These are phyloP conservation scores for Psammodynastes pulverulentus DNA, from an alignment of 2,113 vertebrate genomes.

Conservation along the genomic window DNA sequence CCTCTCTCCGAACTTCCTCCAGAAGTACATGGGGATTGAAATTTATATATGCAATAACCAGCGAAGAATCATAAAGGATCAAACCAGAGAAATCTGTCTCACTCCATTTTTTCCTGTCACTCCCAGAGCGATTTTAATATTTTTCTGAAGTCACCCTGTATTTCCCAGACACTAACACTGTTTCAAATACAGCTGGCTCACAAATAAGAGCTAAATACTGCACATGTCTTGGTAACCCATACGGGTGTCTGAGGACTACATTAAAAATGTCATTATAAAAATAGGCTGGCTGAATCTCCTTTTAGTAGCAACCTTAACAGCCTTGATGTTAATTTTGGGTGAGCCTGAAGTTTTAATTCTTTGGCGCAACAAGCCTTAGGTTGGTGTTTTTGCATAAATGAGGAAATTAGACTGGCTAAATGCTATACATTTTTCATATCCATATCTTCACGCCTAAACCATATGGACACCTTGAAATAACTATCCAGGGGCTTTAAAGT, in stretches of 20 bases:
- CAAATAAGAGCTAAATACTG: slow-evolving; percentile 61
- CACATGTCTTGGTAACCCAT: slow-evolving; percentile 48
- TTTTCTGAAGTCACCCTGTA: slow-evolving; percentile 73
- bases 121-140: slow-evolving; percentile 82
- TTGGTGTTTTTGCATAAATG: background rate
- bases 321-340: slow-evolving; percentile 29
- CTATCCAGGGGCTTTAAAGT: background rate
- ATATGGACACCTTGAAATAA: background rate
- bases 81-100: slow-evolving; percentile 73
- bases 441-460: background rate
- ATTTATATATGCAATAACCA: slow-evolving; percentile 79
- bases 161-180: slow-evolving; percentile 75
- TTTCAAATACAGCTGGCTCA: slow-evolving; percentile 72
- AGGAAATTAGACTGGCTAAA: slow-evolving; percentile 43
- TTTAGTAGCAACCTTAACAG: slow-evolving; percentile 53
- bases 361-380: slow-evolving; percentile 37
- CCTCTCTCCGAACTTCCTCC: slow-evolving; percentile 29
- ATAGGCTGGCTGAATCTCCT: slow-evolving; percentile 44
- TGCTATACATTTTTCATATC: background rate
- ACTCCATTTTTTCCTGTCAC: slow-evolving; percentile 81
- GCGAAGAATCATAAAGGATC: slow-evolving; percentile 78
- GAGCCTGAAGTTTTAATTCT: slow-evolving; percentile 58
- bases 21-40: slow-evolving; percentile 70
- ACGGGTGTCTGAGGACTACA: slow-evolving; percentile 57
- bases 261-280: slow-evolving; percentile 55